These are phyloP conservation scores for Albula goreensis DNA, from an alignment of 2,113 vertebrate genomes.

Conservation along the genomic window DNA sequence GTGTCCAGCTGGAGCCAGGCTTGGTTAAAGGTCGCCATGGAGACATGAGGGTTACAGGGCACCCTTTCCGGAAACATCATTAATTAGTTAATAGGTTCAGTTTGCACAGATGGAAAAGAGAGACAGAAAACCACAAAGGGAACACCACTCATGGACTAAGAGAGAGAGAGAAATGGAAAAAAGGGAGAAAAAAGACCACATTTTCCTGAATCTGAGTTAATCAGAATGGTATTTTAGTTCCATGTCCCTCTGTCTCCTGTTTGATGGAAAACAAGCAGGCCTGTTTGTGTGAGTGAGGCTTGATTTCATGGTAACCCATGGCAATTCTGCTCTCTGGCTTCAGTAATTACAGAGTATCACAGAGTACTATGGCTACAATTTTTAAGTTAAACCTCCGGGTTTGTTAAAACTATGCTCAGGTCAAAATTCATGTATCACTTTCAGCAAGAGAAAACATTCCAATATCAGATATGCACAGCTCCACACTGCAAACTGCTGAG, in stretches of 20 bases:
- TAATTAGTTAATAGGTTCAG: neutral
- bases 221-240: neutral
- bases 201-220: neutral
- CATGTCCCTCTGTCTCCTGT: neutral
- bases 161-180: neutral
- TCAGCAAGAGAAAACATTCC: neutral
- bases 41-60: neutral
- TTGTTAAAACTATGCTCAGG: neutral
- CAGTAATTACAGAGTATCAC: neutral
- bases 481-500: no score
- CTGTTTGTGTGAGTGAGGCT: neutral
- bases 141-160: neutral
- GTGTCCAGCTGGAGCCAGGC: neutral
- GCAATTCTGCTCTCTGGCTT: neutral
- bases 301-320: neutral
- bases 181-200: neutral
- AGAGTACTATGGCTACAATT: neutral
- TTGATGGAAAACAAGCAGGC: neutral
- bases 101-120: neutral
- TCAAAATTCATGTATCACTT: neutral
- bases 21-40: neutral
- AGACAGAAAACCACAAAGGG: neutral
- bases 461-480: neutral
- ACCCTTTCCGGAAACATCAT: neutral
- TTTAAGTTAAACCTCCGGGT: neutral